Evolutionary conservation across 1,140 invertebrate species (phyloP).

Genomic region (Hydropsyche tenuis): DNA sequence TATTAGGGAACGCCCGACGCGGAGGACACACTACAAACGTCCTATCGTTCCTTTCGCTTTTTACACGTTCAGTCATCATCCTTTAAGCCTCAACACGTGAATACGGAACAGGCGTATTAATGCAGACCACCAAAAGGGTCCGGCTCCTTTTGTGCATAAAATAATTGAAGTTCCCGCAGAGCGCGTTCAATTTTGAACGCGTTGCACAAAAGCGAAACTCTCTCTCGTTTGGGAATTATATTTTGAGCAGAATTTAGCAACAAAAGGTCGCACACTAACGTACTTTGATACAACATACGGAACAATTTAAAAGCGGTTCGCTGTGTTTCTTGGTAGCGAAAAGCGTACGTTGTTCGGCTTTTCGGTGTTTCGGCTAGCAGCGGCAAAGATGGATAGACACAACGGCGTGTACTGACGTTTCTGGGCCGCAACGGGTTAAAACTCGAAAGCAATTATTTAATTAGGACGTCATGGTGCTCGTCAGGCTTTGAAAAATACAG

Average conservation of each 20-base stretch:
- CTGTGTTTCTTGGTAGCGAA: neutral
- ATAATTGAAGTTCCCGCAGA: neutral
- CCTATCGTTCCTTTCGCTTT: too few relatives aligned
- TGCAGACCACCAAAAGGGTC: neutral
- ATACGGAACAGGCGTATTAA: neutral
- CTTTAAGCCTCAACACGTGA: neutral
- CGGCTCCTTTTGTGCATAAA: too few relatives aligned
- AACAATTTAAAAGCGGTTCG: conserved; percentile 1
- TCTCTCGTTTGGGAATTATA: too few relatives aligned
- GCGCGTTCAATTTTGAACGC: neutral
- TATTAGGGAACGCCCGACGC: too few relatives aligned
- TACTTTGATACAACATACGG: neutral
- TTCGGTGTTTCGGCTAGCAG: neutral
- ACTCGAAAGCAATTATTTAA: conserved; percentile 11
- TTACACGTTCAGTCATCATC: too few relatives aligned
- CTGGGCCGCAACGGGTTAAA: too few relatives aligned
- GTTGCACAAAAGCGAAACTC: conserved; percentile 6
- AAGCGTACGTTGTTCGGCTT: neutral
- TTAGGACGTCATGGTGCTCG: neutral
- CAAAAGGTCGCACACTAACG: neutral
- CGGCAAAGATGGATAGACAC: neutral
- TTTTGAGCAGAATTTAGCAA: neutral
- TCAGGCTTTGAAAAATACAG: too few relatives aligned
- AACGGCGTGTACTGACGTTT: neutral
- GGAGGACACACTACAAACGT: too few relatives aligned